A percentile compares a stretch with the other conserved stretches of the same genome.
phyloP scores from a whole-genome alignment of 2,888 invertebrate genomes.

The Hirudinaria manillensis region DNA sequence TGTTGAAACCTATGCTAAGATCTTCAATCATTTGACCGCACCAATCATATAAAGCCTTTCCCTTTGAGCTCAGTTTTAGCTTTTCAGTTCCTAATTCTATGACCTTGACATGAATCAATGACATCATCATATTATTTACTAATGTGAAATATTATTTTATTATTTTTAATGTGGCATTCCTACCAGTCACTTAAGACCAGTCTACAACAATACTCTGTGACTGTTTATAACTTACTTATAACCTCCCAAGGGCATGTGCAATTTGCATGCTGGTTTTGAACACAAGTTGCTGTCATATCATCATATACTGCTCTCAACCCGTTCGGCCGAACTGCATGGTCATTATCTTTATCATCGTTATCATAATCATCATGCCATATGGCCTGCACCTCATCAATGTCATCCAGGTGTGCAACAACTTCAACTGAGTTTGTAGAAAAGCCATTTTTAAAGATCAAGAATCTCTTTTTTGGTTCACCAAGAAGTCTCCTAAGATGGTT shows the following conservation, averaged over 20 bases:
- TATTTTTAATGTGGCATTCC: background rate
- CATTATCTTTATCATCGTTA: background rate
- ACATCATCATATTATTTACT: background rate
- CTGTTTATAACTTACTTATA: no score
- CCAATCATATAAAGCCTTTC: slow-evolving; percentile 50
- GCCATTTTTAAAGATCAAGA: slow-evolving; percentile 52
- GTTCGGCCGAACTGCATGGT: background rate
- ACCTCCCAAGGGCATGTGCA: no score
- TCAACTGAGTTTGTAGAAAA: slow-evolving; percentile 48
- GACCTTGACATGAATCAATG: slow-evolving; percentile 44
- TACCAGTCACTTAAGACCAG: background rate
- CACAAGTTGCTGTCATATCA: no score
- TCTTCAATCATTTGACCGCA: slow-evolving; percentile 49
- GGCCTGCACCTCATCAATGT: slow-evolving; percentile 1
- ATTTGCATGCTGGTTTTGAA: no score
- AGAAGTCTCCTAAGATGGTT: slow-evolving; percentile 42
- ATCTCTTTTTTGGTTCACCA: slow-evolving; percentile 47
- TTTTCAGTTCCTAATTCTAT: slow-evolving; percentile 49
- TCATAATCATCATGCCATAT: background rate
- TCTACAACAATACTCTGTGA: no score
- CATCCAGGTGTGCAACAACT: slow-evolving; percentile 47
- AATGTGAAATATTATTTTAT: background rate
- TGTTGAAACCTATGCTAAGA: slow-evolving; percentile 44
- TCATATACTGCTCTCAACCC: background rate
- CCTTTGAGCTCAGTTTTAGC: slow-evolving; percentile 47